Evolutionary conservation across 1,140 invertebrate genomes (phyloP).

Genomic region (Penaeus vannamei): DNA sequence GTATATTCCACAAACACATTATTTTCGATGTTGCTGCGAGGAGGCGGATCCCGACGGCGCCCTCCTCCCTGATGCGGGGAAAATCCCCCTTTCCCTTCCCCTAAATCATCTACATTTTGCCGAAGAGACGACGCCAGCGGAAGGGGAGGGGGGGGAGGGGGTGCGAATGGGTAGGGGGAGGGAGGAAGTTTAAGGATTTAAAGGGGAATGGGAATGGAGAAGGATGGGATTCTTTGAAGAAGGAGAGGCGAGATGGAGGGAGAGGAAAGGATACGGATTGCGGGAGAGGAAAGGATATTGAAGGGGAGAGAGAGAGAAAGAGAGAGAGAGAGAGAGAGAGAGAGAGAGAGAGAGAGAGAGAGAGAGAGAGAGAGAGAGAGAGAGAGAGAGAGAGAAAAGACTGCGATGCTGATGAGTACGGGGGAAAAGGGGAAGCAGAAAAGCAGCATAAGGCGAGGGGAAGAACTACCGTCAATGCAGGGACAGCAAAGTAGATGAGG

Average conservation of each 20-base stretch:
- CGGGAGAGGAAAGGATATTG: background rate
- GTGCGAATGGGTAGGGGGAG: no score
- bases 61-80: slow-evolving; percentile 8
- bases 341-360: background rate
- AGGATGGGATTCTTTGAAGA: background rate
- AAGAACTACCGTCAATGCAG: background rate
- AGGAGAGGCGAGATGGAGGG: background rate
- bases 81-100: background rate
- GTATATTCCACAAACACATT: slow-evolving; percentile 34
- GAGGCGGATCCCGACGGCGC: background rate
- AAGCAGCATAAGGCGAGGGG: background rate
- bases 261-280: background rate
- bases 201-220: no score
- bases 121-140: no score
- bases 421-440: background rate
- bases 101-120: no score
- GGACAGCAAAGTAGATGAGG: background rate
- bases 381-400: background rate
- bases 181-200: no score
- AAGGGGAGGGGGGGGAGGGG: no score
- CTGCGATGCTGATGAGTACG: no score
- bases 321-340: background rate
- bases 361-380: background rate
- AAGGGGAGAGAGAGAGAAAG: background rate
- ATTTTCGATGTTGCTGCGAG: slow-evolving; percentile 14